phyloP scores from a whole-genome alignment of 2,888 invertebrate species.

The Caenorhabditis sp. region DNA sequence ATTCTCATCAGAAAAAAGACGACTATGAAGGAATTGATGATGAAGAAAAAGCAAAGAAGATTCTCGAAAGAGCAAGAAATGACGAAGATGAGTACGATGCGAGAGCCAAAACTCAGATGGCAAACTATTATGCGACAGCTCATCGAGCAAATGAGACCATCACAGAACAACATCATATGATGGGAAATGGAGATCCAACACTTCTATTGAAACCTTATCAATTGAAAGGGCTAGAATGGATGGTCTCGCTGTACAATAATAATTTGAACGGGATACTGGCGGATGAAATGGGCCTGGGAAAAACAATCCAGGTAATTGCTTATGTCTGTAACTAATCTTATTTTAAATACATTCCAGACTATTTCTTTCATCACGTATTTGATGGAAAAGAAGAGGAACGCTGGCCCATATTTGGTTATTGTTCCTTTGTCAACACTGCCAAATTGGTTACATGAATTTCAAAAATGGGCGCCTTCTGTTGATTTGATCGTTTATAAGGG shows the following conservation, averaged over 20 bases:
- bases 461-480: constrained; percentile 97
- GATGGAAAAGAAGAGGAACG: constrained; percentile 92
- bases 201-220: constrained; percentile 90
- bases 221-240: constrained; percentile 89
- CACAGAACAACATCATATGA: constrained; percentile 87
- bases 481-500: constrained; percentile 69
- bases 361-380: constrained; percentile 93
- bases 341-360: constrained; percentile 78
- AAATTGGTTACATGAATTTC: constrained; percentile 98
- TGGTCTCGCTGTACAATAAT: constrained; percentile 97
- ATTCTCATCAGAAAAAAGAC: constrained; percentile 57
- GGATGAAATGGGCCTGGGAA: constrained; percentile 83
- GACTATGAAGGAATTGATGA: constrained; percentile 19
- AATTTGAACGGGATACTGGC: constrained; percentile 97
- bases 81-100: constrained; percentile 90
- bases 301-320: constrained; percentile 33
- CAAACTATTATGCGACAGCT: constrained; percentile 93
- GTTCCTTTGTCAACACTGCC: constrained; percentile 96
- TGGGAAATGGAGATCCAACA: constrained; percentile 82
- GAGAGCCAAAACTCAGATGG: constrained; percentile 78
- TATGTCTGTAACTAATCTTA: background rate
- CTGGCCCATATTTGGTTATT: constrained; percentile 95
- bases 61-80: constrained; percentile 53
- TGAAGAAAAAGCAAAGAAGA: constrained; percentile 14
- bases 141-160: constrained; percentile 91